phyloP scores from a whole-genome alignment of 2,113 vertebrate species.

The Cyanocitta stelleri region DNA sequence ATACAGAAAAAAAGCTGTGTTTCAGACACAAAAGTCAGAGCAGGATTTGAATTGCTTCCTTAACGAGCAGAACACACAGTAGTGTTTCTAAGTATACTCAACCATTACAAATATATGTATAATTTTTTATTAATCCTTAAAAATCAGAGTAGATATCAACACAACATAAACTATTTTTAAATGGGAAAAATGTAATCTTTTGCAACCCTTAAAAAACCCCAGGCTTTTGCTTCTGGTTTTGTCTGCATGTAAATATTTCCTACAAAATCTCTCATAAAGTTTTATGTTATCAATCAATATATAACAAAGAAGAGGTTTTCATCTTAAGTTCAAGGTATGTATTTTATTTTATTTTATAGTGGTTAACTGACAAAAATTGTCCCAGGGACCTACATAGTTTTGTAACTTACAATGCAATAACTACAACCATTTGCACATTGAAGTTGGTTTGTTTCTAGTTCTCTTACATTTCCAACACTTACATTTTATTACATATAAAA shows the following conservation, averaged over 20 bases:
- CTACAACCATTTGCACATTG: slow-evolving; percentile 25
- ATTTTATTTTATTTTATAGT: slow-evolving; percentile 35
- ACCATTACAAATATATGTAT: background rate
- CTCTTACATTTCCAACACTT: background rate
- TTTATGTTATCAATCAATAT: background rate
- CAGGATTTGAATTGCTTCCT: background rate
- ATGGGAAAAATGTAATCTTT: background rate
- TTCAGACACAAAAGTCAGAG: background rate
- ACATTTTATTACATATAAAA: background rate
- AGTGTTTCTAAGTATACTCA: background rate
- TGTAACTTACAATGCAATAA: slow-evolving; percentile 16
- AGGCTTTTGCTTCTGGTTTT: background rate
- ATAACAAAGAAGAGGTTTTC: slow-evolving; percentile 8
- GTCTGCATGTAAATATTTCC: background rate
- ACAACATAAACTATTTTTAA: background rate
- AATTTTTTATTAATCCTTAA: background rate
- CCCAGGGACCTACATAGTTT: slow-evolving; percentile 5
- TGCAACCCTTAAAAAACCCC: background rate
- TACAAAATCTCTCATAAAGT: slow-evolving; percentile 18
- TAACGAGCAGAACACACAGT: background rate
- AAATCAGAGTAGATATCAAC: background rate
- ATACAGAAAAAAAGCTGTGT: background rate
- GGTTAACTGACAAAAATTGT: slow-evolving; percentile 24
- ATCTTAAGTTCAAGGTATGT: background rate
- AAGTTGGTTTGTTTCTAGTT: background rate